These are phyloP conservation scores for Maniola jurtina DNA, from an alignment of 1,140 invertebrate genomes.

Conservation along the genomic window DNA sequence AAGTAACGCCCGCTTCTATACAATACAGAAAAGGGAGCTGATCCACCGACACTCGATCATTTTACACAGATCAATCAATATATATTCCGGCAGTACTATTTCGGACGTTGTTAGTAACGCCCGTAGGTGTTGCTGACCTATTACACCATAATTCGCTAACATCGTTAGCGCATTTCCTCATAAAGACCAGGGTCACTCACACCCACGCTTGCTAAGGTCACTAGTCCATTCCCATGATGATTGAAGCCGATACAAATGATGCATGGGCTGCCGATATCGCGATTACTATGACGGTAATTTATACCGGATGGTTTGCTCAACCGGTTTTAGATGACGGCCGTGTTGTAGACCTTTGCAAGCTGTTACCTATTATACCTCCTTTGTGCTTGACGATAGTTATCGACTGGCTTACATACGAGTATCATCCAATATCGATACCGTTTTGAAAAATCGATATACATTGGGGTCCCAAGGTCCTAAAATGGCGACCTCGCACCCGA, in stretches of 20 bases:
- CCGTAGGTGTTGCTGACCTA: conserved; percentile 4
- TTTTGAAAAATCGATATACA: no score
- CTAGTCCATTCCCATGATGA: conserved; percentile 10
- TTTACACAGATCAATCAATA: no score
- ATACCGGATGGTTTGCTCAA: conserved; percentile 3
- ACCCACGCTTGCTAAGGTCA: conserved; percentile 2
- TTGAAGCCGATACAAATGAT: conserved; percentile 9
- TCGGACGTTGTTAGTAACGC: neutral
- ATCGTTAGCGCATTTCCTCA: neutral
- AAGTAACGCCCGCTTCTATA: no score
- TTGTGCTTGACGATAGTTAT: conserved; percentile 7
- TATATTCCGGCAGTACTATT: no score
- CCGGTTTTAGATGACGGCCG: conserved; percentile 1
- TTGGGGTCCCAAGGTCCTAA: no score
- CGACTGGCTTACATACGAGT: neutral
- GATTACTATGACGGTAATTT: conserved; percentile 9
- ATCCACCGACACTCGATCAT: no score
- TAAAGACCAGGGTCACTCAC: conserved; percentile 2
- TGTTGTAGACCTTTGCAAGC: neutral
- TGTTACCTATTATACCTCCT: neutral
- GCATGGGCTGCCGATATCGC: conserved; percentile 11
- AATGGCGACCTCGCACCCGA: no score
- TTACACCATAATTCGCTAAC: neutral
- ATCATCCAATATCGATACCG: no score
- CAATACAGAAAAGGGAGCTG: no score